Percentiles rank a stretch among this genome's conserved stretches.
phyloP scores from a whole-genome alignment of 1,140 invertebrate genomes.

The Bombyx mori region DNA sequence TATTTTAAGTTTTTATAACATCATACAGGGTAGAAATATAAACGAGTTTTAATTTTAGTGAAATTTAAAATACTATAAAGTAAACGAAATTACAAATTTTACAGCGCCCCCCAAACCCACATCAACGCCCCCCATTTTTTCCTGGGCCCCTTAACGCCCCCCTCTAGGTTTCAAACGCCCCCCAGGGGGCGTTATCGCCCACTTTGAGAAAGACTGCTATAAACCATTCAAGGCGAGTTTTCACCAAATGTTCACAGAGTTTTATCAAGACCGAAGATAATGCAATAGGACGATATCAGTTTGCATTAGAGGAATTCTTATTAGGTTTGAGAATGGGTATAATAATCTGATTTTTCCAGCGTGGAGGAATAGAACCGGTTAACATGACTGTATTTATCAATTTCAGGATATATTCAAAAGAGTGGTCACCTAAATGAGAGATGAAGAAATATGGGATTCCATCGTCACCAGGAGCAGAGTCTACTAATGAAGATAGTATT shows the following conservation, averaged over 20 bases:
- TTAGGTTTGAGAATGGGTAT: slow-evolving; percentile 23
- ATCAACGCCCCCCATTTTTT: too few species aligned
- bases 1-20: too few species aligned
- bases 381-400: slow-evolving; percentile 9
- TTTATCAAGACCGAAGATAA: slow-evolving; percentile 22
- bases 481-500: slow-evolving; percentile 5
- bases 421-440: slow-evolving; percentile 5
- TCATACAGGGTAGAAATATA: too few species aligned
- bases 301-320: slow-evolving; percentile 14
- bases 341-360: slow-evolving; percentile 21
- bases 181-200: too few species aligned
- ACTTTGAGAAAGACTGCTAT: too few species aligned
- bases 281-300: slow-evolving; percentile 23
- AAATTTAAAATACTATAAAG: too few species aligned
- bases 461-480: slow-evolving; percentile 14
- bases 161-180: too few species aligned
- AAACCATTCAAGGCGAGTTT: slow-evolving; percentile 16
- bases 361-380: slow-evolving; percentile 11
- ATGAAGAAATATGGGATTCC: slow-evolving; percentile 16
- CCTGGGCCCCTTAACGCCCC: too few species aligned
- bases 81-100: too few species aligned
- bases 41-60: too few species aligned
- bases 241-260: slow-evolving; percentile 21
- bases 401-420: slow-evolving; percentile 8
- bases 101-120: too few species aligned